Conservation (phyloP, 2,888 invertebrate genomes). For the Pristionchus maxplancki region DNA sequence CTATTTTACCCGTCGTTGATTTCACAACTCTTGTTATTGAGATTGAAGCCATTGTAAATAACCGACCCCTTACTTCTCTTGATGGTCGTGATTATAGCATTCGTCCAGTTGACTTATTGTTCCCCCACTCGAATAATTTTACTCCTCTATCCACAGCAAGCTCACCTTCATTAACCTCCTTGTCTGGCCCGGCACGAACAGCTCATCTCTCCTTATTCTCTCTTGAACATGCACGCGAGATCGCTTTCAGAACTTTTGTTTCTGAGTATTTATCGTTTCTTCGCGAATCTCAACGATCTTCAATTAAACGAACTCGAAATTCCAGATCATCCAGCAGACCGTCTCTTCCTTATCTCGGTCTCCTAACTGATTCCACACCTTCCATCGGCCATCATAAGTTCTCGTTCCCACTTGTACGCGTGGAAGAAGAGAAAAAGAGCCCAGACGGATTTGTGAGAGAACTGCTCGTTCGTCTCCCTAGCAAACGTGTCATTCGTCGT, state of each 20-base stretch:
- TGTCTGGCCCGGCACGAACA: background rate
- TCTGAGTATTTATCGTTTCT: background rate
- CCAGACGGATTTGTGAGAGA: background rate
- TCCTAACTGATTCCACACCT: background rate
- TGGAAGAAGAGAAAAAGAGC: background rate
- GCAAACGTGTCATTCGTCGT: background rate
- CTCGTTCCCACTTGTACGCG: background rate
- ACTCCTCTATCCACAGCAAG: background rate
- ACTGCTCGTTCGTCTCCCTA: background rate
- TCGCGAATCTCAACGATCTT: background rate
- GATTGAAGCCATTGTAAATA: conserved; percentile 13
- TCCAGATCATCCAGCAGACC: background rate
- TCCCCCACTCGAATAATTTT: background rate
- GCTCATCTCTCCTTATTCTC: background rate
- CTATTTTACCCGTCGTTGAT: background rate
- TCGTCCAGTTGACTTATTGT: background rate
- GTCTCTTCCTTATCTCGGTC: background rate
- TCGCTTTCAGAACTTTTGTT: background rate
- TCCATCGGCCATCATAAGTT: background rate
- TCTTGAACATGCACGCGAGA: background rate
- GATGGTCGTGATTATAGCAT: background rate
- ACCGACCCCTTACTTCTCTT: background rate
- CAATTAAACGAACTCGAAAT: background rate
- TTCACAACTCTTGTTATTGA: conserved; percentile 22
- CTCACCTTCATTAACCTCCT: background rate